Evolutionary conservation across 2,113 vertebrate genomes (phyloP).

Genomic region (Myrmophylax atrothorax): DNA sequence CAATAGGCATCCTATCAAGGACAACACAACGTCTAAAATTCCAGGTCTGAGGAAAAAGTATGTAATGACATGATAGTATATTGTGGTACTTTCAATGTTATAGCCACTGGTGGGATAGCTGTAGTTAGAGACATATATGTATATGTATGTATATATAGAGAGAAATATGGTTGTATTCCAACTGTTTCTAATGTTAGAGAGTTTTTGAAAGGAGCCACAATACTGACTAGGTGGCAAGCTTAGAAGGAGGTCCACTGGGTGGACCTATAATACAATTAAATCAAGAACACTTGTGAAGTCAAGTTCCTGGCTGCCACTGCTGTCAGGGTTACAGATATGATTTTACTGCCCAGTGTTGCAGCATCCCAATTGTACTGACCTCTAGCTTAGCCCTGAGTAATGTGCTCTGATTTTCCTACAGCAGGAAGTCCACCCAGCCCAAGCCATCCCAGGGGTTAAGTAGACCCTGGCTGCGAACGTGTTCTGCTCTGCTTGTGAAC

Average conservation of each 20-base stretch:
- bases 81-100: neutral
- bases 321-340: neutral
- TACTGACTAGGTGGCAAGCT: neutral
- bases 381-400: neutral
- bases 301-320: neutral
- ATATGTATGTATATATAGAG: neutral
- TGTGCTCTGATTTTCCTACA: neutral
- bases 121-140: neutral
- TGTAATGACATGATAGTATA: rapidly evolving
- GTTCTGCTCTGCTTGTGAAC: neutral
- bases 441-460: neutral
- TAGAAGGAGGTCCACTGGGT: neutral
- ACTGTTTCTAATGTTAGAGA: neutral
- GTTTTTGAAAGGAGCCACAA: neutral
- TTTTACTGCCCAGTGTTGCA: neutral
- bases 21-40: neutral
- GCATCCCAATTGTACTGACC: neutral
- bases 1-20: neutral
- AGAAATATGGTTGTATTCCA: neutral
- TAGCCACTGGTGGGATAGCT: neutral
- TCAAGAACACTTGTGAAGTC: neutral
- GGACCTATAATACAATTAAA: neutral
- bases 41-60: neutral
- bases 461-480: neutral
- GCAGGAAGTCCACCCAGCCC: neutral